Percentiles rank a stretch among this genome's conserved stretches.
phyloP scores from a whole-genome alignment of 1,140 invertebrate genomes.

The Neodiprion lecontei region DNA sequence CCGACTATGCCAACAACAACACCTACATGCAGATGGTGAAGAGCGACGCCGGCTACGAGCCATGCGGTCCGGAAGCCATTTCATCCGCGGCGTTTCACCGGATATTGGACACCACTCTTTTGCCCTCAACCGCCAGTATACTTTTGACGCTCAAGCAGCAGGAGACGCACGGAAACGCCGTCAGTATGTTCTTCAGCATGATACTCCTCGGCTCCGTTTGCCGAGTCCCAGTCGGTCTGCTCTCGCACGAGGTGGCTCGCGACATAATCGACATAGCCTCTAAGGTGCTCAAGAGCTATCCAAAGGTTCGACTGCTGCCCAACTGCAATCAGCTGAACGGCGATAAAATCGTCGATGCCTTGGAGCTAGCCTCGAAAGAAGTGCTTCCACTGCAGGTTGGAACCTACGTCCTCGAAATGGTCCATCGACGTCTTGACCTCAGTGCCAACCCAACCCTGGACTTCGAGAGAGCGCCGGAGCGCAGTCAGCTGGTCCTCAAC shows the following conservation, averaged over 20 bases:
- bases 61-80: constrained; percentile 40
- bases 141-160: constrained; percentile 45
- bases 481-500: constrained; percentile 47
- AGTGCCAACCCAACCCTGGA: constrained; percentile 43
- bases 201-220: constrained; percentile 55
- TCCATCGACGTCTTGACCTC: constrained; percentile 51
- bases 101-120: constrained; percentile 45
- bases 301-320: constrained; percentile 34
- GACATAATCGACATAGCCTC: constrained; percentile 52
- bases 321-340: constrained; percentile 49
- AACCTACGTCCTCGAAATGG: constrained; percentile 57
- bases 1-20: constrained; percentile 60
- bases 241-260: constrained; percentile 37
- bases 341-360: constrained; percentile 44
- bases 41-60: constrained; percentile 48
- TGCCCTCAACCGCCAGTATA: constrained; percentile 47
- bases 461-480: constrained; percentile 45
- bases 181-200: constrained; percentile 54
- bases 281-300: constrained; percentile 45
- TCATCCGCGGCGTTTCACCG: constrained; percentile 50
- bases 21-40: constrained; percentile 49
- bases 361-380: constrained; percentile 42
- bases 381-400: constrained; percentile 51
- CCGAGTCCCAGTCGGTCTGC: constrained; percentile 45
- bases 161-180: constrained; percentile 42